Base-by-base conservation (phyloP, 2,888 invertebrate species). In the Chelonus formosanus region DNA sequence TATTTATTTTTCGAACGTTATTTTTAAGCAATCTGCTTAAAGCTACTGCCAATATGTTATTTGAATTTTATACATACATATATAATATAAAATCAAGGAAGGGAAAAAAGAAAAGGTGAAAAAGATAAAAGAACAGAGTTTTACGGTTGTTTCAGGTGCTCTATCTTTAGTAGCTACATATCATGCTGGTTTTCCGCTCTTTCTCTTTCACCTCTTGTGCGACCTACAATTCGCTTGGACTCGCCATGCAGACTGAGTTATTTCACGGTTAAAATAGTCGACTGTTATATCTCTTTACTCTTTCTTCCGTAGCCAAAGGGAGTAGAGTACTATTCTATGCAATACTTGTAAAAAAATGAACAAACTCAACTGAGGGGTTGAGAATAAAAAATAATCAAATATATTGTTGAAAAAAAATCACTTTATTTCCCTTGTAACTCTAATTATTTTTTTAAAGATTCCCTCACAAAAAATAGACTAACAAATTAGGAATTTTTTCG, bases 231-330 rank as follows among this genome's bases (percentile, higher is more conserved):
- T 59, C 66, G 50, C 70, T 69, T 72, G 66, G 70, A 71, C 70
- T 73, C 74, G 69, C 71, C 73, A 72, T 52, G 61, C 62, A 72
- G 74, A 71, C 79, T 78, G 79, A 80, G 78, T 81, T 80, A 81
- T 81, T 81, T 81, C 79, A 80, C 76, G 79, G 80, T 78, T 80
- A 81, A 80, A 81, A 80, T 80, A 80, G 81, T 79, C 78, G 75
- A 78, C 76, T 75, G 75, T 74, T 65, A 58, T 69, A 69, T 63
- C 69, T 69, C 68, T 68, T 65, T 65, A 68, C 67, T 48, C 58
- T 54, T 52, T 62, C 45, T 63, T 59, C 59, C 44, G 56, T 56
- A 32, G 61, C 54, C 60, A 65, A 63, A 65, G 66, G 67, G 66
- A 69, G 64, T 65, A 65, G 60, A 66, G 62, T 59, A 60, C 43